phyloP scores from a whole-genome alignment of 2,113 vertebrate genomes.

The Oreochromis aureus region DNA sequence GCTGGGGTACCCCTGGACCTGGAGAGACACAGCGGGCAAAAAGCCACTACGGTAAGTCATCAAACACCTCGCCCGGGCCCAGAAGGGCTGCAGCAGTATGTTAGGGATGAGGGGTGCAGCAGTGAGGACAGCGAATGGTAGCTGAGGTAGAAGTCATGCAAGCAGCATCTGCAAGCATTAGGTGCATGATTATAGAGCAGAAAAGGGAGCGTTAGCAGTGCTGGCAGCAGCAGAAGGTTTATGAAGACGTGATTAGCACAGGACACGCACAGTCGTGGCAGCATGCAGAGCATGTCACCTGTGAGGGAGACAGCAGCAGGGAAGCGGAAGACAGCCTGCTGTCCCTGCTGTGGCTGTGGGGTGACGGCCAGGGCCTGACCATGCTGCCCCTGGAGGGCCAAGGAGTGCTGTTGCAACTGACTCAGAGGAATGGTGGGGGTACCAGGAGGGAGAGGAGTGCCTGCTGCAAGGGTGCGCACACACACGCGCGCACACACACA shows the following conservation, averaged over 20 bases:
- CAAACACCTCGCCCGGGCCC: background rate
- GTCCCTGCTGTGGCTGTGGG: slow-evolving; percentile 68
- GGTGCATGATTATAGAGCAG: background rate
- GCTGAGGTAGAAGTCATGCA: background rate
- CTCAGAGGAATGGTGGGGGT: slow-evolving; percentile 76
- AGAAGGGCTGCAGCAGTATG: background rate
- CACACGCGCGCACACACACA: background rate
- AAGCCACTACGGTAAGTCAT: background rate
- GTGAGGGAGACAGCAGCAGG: slow-evolving; percentile 76
- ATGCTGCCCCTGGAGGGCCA: slow-evolving; percentile 74
- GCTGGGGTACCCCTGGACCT: slow-evolving; percentile 89
- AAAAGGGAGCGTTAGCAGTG: background rate
- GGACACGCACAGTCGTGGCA: background rate
- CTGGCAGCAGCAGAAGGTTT: background rate
- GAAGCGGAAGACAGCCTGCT: slow-evolving; percentile 78
- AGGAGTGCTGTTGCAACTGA: slow-evolving; percentile 76
- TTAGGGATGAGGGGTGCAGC: background rate
- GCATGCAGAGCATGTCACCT: slow-evolving; percentile 66
- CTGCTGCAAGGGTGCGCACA: slow-evolving; percentile 58
- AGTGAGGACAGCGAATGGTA: background rate
- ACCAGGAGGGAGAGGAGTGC: slow-evolving; percentile 74
- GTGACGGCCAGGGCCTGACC: slow-evolving; percentile 54
- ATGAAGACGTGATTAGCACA: background rate
- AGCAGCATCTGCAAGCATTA: background rate
- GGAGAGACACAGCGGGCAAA: slow-evolving; percentile 36